These are phyloP conservation scores for Urocitellus parryii DNA, from an alignment of 2,113 vertebrate species.

Conservation along the genomic window DNA sequence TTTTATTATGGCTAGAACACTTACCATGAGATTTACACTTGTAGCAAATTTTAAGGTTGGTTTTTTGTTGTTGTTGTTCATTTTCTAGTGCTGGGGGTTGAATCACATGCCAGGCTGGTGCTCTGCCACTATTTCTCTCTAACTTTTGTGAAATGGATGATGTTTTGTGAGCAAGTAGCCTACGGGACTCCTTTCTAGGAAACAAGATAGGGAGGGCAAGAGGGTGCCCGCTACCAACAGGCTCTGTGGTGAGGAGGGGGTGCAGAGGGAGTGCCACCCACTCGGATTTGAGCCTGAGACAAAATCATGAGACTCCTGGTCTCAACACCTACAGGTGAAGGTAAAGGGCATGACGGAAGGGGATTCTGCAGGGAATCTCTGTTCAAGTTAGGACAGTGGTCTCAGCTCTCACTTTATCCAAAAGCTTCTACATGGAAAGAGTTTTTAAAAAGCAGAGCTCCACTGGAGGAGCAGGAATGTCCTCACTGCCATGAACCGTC, in stretches of 20 bases:
- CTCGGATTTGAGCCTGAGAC: neutral
- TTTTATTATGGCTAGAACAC: neutral
- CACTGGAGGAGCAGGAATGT: rapidly evolving
- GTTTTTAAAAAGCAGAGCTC: neutral
- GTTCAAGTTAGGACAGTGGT: neutral
- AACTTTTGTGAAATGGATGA: neutral
- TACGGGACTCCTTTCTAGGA: neutral
- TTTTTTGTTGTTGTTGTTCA: no score
- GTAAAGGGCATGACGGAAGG: neutral
- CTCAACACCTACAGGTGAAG: neutral
- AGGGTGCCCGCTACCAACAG: neutral
- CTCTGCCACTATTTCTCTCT: neutral
- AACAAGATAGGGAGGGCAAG: neutral
- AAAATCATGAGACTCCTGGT: neutral
- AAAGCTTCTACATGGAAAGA: neutral
- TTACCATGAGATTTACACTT: neutral
- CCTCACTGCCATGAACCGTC: neutral
- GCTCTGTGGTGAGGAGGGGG: neutral
- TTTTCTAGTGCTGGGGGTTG: no score
- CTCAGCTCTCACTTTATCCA: neutral
- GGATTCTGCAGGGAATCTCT: neutral
- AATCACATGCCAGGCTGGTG: no score
- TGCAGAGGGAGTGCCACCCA: rapidly evolving
- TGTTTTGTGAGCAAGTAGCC: neutral
- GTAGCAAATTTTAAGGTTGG: neutral